These are phyloP conservation scores for Chorisops tibialis DNA, from an alignment of 2,888 invertebrate genomes.

Conservation along the genomic window DNA sequence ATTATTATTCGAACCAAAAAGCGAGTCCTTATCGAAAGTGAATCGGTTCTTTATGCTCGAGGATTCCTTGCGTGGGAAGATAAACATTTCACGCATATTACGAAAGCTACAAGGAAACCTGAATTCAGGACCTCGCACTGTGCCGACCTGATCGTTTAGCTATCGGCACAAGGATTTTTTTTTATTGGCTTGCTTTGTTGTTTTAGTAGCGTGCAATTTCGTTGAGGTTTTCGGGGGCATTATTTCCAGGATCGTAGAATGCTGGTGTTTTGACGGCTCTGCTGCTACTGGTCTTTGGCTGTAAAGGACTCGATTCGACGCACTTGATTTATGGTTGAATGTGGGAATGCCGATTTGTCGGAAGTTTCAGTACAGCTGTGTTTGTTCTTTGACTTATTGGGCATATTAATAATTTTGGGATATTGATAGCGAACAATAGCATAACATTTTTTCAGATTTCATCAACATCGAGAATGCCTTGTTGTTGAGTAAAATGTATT, in stretches of 20 bases:
- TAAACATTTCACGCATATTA: constrained; percentile 20
- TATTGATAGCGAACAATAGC: no score
- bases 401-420: no score
- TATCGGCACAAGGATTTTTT: not conserved
- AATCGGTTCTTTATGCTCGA: constrained; percentile 15
- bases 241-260: constrained; percentile 10
- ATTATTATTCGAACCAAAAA: constrained; percentile 10
- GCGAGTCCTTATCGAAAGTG: constrained; percentile 25
- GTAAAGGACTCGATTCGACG: constrained; percentile 21
- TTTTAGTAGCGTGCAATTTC: constrained; percentile 13
- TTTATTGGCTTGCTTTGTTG: not conserved
- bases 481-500: no score
- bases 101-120: not conserved
- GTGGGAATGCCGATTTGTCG: constrained; percentile 17
- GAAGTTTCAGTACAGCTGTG: constrained; percentile 12
- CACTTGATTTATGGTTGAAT: constrained; percentile 25
- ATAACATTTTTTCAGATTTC: no score
- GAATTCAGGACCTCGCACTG: not conserved
- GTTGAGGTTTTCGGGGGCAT: constrained; percentile 14
- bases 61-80: constrained; percentile 24
- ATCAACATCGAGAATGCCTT: no score
- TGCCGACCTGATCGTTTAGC: not conserved
- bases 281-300: constrained; percentile 27
- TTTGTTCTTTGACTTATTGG: constrained; percentile 1
- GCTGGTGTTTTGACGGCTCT: constrained; percentile 22